phyloP scores from a whole-genome alignment of 2,888 invertebrate species.

The Steinernema hermaphroditum region DNA sequence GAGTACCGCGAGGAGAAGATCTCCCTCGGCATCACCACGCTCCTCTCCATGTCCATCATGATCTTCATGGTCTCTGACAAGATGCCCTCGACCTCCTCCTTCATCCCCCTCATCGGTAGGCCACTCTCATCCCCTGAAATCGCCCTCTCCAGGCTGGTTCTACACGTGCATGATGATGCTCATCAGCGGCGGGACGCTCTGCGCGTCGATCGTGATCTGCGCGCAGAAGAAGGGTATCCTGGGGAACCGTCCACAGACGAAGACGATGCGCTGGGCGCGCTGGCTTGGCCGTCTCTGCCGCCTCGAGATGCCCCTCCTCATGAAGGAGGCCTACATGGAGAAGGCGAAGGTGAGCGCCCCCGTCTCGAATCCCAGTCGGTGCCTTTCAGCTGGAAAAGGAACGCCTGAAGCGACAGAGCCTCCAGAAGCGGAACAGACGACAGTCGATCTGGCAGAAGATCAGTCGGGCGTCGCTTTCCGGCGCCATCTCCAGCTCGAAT shows the following conservation, averaged over 20 bases:
- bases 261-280: constrained; percentile 31
- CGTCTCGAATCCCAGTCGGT: not conserved
- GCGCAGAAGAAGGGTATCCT: constrained; percentile 38
- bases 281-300: not conserved
- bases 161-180: constrained; percentile 47
- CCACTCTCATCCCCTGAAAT: not conserved
- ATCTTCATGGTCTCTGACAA: constrained; percentile 68
- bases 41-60: constrained; percentile 68
- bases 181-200: constrained; percentile 43
- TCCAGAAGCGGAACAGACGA: constrained; percentile 13
- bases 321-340: constrained; percentile 27
- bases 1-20: constrained; percentile 56
- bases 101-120: constrained; percentile 44
- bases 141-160: constrained; percentile 37
- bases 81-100: constrained; percentile 67
- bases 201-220: constrained; percentile 43
- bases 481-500: not conserved
- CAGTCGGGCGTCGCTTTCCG: constrained; percentile 5
- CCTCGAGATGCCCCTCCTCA: constrained; percentile 20
- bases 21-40: constrained; percentile 46
- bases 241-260: not conserved
- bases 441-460: constrained; percentile 28
- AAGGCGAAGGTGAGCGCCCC: constrained; percentile 16
- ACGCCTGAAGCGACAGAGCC: constrained; percentile 13
- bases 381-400: constrained; percentile 12